Evolutionary conservation across 2,797 vertebrate genomes (phyloP), one percentile per base, ranked within the genome.

Genomic region (Anolis apletophallus): DNA sequence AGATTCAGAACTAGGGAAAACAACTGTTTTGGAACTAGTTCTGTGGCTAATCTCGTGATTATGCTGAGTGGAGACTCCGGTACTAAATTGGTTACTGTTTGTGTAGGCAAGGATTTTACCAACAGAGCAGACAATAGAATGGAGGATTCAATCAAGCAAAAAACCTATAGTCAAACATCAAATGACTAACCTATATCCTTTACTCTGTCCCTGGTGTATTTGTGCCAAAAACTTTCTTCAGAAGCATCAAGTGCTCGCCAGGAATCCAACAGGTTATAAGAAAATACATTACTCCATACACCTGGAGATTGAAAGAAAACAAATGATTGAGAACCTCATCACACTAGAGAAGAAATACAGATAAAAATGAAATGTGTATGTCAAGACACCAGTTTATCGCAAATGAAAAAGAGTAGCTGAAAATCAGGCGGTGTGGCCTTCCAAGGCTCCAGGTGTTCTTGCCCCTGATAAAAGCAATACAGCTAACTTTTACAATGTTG

Each of bases 281-380:
- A 97, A 89, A 97, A 97, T 76, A 97, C 95, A 83, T 97, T 97
- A 88, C 97, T 97, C 97, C 97, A 97, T 8, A 97, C 50, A 55
- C 97, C 97, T 97, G 86, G 73, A 17, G 23, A 64, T 14, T 89
- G 6, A 46, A 3, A 85, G 16, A 90, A 12, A 52, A 21, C 59
- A 16, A 32, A 57, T 12, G 50, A 90, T 86, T 86, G 54, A 67
- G 11, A 71, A 12, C 26, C 19, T 14, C 40, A 40, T 40, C 40
- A 40, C 40, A n/a, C n/a, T n/a, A 40, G 40, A 40, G 40, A 40
- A 40, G 40, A 72, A 72, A 54, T 64, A 16, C 78, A 55, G 14
- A 6, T 67, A 19, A 54, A 29, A 34, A 64, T 55, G 9, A 64
- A 52, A 13, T 21, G 16, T 26, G 17, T 78, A 46, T 32, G 40